Evolutionary conservation across 2,797 vertebrate genomes (phyloP), one percentile per base, ranked within the genome.

Genomic region (Taenioides sp.): DNA sequence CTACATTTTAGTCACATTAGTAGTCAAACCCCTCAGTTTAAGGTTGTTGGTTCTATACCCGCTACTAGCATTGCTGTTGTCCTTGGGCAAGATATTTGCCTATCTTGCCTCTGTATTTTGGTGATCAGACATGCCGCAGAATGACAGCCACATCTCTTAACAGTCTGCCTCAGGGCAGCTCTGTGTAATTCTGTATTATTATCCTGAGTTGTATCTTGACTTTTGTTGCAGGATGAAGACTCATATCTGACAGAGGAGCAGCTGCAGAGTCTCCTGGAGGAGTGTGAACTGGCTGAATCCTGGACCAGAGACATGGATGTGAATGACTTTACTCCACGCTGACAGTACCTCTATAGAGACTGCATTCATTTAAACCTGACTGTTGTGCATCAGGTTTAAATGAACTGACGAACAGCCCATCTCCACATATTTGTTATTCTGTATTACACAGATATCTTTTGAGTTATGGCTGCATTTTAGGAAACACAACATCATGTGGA

Each of bases 201-300:
- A 6, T 6, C 59, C 23, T 52, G 27, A 59, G 27, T 14, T 10
- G 18, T 55, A 62, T 28, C 31, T 27, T 17, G 12, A 0, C 22
- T 47, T 40, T 58, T 78, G 7, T 60, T 82, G 62, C 92, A 96
- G 95, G 62, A 83, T 68, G 91, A 92, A 70, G 79, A 86, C 71
- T 74, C 86, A 69, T 79, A 0, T 4, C 83, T 96, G 28, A 91
- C 92, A 58, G 92, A 95, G 83, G 92, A 95, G 77, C 93, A 95
- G 87, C 82, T 97, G 71, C 93, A 88, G 62, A 79, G 70, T 83
- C 94, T 97, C 87, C 88, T 99, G 92, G 90, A 93, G 77, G 93
- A 94, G 82, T 96, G 94, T 81, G 87, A 93, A 77, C 85, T 89
- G 80, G 76, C 81, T 65, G 82, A 88, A 84, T 92, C 85, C 77